Evolutionary conservation across 2,888 invertebrate species (phyloP).

Genomic region (Agelastica alni): DNA sequence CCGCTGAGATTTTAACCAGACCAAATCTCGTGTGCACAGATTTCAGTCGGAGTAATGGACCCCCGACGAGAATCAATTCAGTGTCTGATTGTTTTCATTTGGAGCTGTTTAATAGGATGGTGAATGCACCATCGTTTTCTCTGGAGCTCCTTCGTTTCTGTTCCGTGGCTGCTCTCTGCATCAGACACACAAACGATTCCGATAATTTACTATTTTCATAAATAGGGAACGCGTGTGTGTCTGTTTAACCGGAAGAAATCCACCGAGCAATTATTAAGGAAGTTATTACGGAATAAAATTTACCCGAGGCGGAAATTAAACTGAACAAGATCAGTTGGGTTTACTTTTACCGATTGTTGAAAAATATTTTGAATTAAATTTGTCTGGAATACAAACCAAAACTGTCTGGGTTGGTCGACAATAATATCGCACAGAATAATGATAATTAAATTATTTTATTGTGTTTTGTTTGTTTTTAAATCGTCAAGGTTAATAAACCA

Average conservation of each 20-base stretch:
- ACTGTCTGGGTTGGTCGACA: too few relatives aligned
- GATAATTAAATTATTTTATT: too few relatives aligned
- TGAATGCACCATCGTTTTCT: slow-evolving; percentile 34
- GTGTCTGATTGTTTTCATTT: slow-evolving; percentile 57
- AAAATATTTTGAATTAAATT: neutral
- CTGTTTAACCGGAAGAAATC: slow-evolving; percentile 30
- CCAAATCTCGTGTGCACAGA: slow-evolving; percentile 44
- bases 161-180: slow-evolving; percentile 46
- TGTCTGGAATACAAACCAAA: too few relatives aligned
- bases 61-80: slow-evolving; percentile 58
- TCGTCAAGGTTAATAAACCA: too few relatives aligned
- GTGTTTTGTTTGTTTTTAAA: too few relatives aligned
- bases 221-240: slow-evolving; percentile 32
- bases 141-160: slow-evolving; percentile 10
- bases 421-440: too few relatives aligned
- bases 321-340: neutral
- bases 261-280: slow-evolving; percentile 22
- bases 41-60: slow-evolving; percentile 53
- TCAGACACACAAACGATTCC: slow-evolving; percentile 51
- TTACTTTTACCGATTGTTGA: neutral
- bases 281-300: slow-evolving; percentile 5
- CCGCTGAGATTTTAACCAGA: slow-evolving; percentile 38
- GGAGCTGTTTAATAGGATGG: slow-evolving; percentile 56
- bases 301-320: slow-evolving; percentile 12
- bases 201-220: slow-evolving; percentile 50